Evolutionary conservation across 64 coral and sea anemone species (phyloP).

Genomic region (Actinia equina): DNA sequence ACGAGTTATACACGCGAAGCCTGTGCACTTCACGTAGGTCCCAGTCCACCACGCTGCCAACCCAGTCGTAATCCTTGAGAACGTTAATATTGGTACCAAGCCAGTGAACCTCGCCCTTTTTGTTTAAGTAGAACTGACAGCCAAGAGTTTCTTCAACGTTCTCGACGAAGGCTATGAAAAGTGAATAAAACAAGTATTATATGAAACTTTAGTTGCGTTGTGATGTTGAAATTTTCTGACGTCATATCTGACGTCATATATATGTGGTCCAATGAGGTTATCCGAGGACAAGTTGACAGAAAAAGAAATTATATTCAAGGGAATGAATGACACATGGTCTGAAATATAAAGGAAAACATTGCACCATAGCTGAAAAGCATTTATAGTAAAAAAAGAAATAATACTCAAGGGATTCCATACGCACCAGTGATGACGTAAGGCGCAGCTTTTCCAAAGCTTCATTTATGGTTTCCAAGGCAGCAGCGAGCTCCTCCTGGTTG

Average conservation of each 20-base stretch:
- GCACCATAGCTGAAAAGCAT: background rate
- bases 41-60: slow-evolving; percentile 63
- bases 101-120: slow-evolving; percentile 54
- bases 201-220: background rate
- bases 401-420: background rate
- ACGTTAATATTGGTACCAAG: slow-evolving; percentile 53
- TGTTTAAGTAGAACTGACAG: slow-evolving; percentile 59
- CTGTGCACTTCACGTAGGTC: slow-evolving; percentile 52
- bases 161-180: slow-evolving; percentile 1
- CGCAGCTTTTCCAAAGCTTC: background rate
- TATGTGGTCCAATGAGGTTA: too few relatives aligned
- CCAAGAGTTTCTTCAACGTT: slow-evolving; percentile 45
- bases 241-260: too few relatives aligned
- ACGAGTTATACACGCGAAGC: slow-evolving; percentile 37
- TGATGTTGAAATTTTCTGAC: too few relatives aligned
- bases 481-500: slow-evolving; percentile 40
- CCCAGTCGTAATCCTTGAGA: slow-evolving; percentile 51
- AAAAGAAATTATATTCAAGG: too few relatives aligned
- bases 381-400: background rate
- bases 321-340: background rate
- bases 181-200: background rate
- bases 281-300: too few relatives aligned
- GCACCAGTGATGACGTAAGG: slow-evolving; percentile 43
- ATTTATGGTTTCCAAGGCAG: slow-evolving; percentile 33
- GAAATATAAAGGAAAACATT: background rate